Base-by-base conservation (phyloP, 2,113 vertebrate species). In the Neopipo cinnamomea region DNA sequence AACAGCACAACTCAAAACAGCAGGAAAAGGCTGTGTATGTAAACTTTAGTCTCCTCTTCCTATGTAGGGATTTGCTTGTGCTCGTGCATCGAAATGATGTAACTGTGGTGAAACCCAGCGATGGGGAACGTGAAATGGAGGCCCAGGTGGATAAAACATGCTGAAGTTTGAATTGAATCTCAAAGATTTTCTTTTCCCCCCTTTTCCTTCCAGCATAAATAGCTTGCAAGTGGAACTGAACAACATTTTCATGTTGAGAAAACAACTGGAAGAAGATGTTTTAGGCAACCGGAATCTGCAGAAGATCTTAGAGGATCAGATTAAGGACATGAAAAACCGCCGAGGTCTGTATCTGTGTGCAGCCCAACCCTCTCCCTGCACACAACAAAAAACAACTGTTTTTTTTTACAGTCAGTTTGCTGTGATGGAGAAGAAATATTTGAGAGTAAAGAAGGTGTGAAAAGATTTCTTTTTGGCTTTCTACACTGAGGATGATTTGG, bases 261-360 rank as follows among this genome's bases (percentile, higher is more conserved):
- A 98, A 93, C 98, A 99, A 73, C 98, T 99, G 10, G 99, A 99
- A 86, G 98, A 98, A 4, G 98, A 98, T 14, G 97, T 99, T 92
- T 97, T 97, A 42, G 97, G 97, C 27, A 99, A 98, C 71, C 98
- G 97, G 94, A 98, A 98, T 74, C 98, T 99, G 14, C 97, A 98
- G 76, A 98, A 98, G 88, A 94, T 97, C 37, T 95, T 99, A 97
- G 98, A 99, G 94, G 98, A 97, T 67, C 99, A 99, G 96, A 97
- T 99, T 72, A 97, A 98, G 28, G 97, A 97, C 78, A 96, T 98
- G 61, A 98, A 98, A 96, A 97, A 95, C 62, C 96, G 93, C 95
- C 98, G 98, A 99, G 99, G 99, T 99, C 97, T 95, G 88, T 81
- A 87, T 96, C 82, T 20, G 1, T 77, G 77, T 90, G 75, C 94